These are phyloP conservation scores for Arizona elegans DNA, from an alignment of 2,113 vertebrate species.

Conservation along the genomic window DNA sequence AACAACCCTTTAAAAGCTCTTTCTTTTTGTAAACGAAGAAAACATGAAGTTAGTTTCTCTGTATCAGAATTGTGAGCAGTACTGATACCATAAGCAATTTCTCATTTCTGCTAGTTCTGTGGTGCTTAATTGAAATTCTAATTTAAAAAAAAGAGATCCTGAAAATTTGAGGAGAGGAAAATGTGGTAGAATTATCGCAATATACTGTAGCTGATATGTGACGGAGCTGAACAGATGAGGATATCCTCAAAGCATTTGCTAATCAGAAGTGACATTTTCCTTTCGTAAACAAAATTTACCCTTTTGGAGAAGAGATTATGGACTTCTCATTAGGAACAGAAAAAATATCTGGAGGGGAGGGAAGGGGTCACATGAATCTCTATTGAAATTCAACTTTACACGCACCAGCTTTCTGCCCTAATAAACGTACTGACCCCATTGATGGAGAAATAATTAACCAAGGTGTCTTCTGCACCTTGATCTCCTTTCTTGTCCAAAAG, in stretches of 20 bases:
- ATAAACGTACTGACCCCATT: background rate
- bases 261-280: background rate
- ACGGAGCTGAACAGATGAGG: background rate
- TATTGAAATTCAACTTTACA: background rate
- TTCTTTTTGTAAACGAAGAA: background rate
- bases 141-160: background rate
- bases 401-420: background rate
- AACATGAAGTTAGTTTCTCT: background rate
- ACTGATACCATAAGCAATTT: background rate
- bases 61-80: background rate
- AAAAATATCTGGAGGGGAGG: background rate
- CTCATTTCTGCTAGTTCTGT: background rate
- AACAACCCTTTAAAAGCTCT: background rate
- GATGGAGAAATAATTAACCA: background rate
- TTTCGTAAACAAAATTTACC: background rate
- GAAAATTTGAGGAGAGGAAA: background rate
- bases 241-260: background rate
- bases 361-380: background rate
- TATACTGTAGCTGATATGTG: background rate
- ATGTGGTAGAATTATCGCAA: background rate
- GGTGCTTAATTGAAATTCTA: background rate
- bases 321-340: background rate
- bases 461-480: background rate
- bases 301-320: background rate
- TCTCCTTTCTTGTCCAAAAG: background rate